phyloP scores from a whole-genome alignment of 2,113 vertebrate genomes.

The Deroptyus accipitrinus region DNA sequence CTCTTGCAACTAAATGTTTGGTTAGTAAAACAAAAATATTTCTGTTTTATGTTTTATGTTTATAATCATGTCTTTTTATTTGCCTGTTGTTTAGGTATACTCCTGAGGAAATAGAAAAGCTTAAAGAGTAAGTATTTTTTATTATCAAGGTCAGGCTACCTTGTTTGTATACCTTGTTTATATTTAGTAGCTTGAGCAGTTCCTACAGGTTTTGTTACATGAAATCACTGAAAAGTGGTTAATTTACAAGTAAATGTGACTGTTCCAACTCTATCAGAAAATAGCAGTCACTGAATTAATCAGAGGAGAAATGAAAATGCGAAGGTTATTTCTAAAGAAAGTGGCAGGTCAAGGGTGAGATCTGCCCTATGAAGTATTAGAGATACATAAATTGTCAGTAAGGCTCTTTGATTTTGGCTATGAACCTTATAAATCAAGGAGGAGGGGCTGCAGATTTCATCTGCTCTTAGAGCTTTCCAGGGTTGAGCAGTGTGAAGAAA shows the following conservation, averaged over 20 bases:
- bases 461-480: neutral
- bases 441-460: neutral
- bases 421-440: neutral
- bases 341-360: neutral
- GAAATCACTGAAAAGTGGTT: neutral
- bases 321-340: neutral
- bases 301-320: neutral
- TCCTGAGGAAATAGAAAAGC: slow-evolving; percentile 93
- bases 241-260: neutral
- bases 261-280: neutral
- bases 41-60: neutral
- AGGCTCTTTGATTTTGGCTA: neutral
- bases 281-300: neutral
- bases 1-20: neutral
- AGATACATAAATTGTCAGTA: neutral
- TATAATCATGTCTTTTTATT: slow-evolving; percentile 44
- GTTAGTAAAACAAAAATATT: neutral
- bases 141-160: neutral
- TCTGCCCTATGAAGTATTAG: neutral
- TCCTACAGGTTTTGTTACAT: neutral
- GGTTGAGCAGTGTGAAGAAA: neutral
- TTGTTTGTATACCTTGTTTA: slow-evolving; percentile 14
- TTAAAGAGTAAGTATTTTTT: slow-evolving; percentile 90
- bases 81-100: slow-evolving; percentile 83
- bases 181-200: neutral